These are phyloP conservation scores for Rhea americana DNA, from an alignment of 2,113 vertebrate species.

Conservation along the genomic window DNA sequence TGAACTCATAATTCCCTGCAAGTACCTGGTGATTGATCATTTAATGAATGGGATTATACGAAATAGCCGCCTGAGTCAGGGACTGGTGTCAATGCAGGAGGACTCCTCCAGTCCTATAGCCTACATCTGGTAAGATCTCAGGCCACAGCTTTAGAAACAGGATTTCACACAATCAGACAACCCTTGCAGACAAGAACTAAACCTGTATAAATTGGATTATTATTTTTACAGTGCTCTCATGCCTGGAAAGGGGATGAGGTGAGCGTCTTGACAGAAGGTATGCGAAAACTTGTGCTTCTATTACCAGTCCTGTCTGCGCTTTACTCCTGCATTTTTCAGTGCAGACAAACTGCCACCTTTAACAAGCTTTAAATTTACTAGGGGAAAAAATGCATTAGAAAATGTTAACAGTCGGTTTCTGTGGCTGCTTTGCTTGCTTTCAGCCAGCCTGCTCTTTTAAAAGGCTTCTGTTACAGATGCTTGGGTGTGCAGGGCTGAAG, in stretches of 20 bases:
- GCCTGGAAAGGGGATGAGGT: not conserved
- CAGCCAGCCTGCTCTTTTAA: not conserved
- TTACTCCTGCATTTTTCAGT: not conserved
- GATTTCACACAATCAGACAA: accelerated
- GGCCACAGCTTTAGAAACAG: not conserved
- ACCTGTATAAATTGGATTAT: not conserved
- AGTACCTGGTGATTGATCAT: not conserved
- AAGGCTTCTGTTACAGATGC: not conserved
- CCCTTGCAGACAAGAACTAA: not conserved
- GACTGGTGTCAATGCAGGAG: not conserved
- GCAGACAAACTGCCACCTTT: not conserved
- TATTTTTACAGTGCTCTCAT: not conserved
- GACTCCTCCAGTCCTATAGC: not conserved
- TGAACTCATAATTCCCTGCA: not conserved
- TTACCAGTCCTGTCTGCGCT: not conserved
- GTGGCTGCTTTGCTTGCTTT: not conserved
- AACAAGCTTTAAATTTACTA: not conserved
- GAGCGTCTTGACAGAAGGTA: not conserved
- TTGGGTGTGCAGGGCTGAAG: not conserved
- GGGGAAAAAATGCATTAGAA: not conserved
- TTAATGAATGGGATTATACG: not conserved
- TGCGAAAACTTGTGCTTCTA: not conserved
- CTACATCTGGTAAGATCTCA: accelerated
- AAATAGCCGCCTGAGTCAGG: not conserved
- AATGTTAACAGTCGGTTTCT: not conserved